phyloP scores from a whole-genome alignment of 2,888 invertebrate species.

The Eubasilissa splendida region DNA sequence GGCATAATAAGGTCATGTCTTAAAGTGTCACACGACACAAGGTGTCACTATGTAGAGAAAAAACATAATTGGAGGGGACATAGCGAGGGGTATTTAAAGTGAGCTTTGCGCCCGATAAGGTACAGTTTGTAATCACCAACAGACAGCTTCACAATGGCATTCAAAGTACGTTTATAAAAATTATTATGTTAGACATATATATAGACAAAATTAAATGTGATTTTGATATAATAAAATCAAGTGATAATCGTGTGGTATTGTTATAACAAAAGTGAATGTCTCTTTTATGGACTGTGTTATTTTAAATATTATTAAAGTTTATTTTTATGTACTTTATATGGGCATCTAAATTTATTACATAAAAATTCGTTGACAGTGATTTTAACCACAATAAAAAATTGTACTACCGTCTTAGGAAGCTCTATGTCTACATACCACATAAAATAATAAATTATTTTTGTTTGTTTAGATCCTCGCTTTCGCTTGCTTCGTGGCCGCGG shows the following conservation, averaged over 20 bases:
- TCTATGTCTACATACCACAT: background rate
- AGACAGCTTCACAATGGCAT: conserved; percentile 43
- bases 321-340: too few relatives aligned
- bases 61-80: background rate
- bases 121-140: conserved; percentile 31
- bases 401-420: too few relatives aligned
- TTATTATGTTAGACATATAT: background rate
- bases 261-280: background rate
- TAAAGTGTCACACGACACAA: too few relatives aligned
- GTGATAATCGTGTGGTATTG: too few relatives aligned
- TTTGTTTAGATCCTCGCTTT: conserved; percentile 47
- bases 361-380: too few relatives aligned
- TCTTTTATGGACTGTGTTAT: too few relatives aligned
- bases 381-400: too few relatives aligned
- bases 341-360: too few relatives aligned
- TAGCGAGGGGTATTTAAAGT: background rate
- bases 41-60: too few relatives aligned
- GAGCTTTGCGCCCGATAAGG: background rate
- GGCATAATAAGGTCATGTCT: too few relatives aligned
- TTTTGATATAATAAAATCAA: background rate
- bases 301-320: too few relatives aligned
- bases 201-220: background rate
- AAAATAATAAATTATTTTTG: background rate
- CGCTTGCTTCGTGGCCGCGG: conserved; percentile 51
- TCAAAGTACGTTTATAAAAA: conserved; percentile 41